A percentile compares a stretch with the other conserved stretches of the same genome.
Conservation (phyloP, 2,113 vertebrate genomes). For the Tautogolabrus adspersus region DNA sequence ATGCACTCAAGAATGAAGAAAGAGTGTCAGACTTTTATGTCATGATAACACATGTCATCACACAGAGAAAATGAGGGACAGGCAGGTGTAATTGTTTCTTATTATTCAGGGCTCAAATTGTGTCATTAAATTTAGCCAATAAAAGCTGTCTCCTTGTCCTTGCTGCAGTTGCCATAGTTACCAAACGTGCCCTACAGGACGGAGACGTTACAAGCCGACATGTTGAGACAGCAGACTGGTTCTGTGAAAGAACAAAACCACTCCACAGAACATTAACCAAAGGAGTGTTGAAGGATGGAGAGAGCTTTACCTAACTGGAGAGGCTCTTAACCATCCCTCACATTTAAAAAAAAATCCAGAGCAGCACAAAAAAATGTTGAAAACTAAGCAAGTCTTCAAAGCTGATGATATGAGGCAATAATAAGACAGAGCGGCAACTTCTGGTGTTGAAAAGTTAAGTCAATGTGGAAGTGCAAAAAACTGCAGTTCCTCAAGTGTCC, state of each 20-base stretch:
- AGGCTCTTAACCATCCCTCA: constrained; percentile 9
- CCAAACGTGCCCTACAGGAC: constrained; percentile 51
- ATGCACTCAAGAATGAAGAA: not conserved
- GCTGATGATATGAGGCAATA: no score
- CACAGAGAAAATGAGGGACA: not conserved
- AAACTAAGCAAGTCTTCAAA: not conserved
- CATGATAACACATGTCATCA: constrained; percentile 2
- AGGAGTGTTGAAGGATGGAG: constrained; percentile 7
- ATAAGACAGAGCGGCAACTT: no score
- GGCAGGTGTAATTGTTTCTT: constrained; percentile 5
- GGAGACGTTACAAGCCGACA: constrained; percentile 24
- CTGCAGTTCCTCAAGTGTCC: no score
- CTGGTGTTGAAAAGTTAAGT: no score
- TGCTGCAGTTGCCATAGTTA: constrained; percentile 72
- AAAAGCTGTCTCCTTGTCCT: constrained; percentile 33
- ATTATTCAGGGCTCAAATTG: constrained; percentile 32
- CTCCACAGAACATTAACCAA: not conserved
- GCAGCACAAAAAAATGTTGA: no score
- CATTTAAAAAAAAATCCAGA: not conserved
- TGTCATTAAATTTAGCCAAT: constrained; percentile 27
- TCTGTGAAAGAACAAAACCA: constrained; percentile 33
- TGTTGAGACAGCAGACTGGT: constrained; percentile 44
- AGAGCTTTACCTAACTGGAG: constrained; percentile 1
- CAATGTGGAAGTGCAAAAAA: no score
- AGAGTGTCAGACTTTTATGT: constrained; percentile 8